These are phyloP conservation scores for Chaenocephalus aceratus DNA, from an alignment of 2,113 vertebrate genomes.

Conservation along the genomic window DNA sequence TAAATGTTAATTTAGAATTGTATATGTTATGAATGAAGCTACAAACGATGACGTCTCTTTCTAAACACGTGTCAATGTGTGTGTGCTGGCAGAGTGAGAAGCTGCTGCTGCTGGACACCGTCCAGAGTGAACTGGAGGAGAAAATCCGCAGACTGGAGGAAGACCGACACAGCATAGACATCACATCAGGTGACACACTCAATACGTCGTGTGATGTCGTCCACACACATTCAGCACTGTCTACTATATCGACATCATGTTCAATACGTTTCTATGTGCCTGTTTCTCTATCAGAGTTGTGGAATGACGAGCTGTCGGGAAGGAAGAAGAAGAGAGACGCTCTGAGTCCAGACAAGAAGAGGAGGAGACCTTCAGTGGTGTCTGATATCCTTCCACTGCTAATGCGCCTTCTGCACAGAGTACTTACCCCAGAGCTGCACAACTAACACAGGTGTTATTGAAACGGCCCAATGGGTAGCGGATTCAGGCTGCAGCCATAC, in stretches of 20 bases:
- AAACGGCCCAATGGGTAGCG: too few relatives aligned
- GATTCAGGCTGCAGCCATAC: too few relatives aligned
- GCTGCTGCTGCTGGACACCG: slow-evolving; percentile 93
- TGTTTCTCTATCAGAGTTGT: slow-evolving; percentile 86
- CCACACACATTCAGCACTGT: neutral
- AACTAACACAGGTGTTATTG: too few relatives aligned
- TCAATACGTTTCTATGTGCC: neutral
- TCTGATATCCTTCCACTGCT: slow-evolving; percentile 92
- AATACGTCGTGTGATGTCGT: neutral
- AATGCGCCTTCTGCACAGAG: too few relatives aligned
- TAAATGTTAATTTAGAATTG: too few relatives aligned
- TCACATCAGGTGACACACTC: slow-evolving; percentile 89
- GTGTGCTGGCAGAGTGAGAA: slow-evolving; percentile 89
- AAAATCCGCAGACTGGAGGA: slow-evolving; percentile 97
- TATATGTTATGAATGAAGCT: too few relatives aligned
- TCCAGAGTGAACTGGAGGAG: slow-evolving; percentile 96
- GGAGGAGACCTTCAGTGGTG: slow-evolving; percentile 90
- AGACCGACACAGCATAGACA: slow-evolving; percentile 95
- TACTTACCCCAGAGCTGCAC: too few relatives aligned
- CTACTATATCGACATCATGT: neutral
- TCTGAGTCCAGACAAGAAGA: slow-evolving; percentile 96
- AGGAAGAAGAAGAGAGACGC: slow-evolving; percentile 94
- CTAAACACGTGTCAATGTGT: neutral
- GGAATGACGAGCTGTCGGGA: slow-evolving; percentile 94
- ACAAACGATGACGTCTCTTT: too few relatives aligned